These are phyloP conservation scores for Diloba caeruleocephala DNA, from an alignment of 2,888 invertebrate species.

Conservation along the genomic window DNA sequence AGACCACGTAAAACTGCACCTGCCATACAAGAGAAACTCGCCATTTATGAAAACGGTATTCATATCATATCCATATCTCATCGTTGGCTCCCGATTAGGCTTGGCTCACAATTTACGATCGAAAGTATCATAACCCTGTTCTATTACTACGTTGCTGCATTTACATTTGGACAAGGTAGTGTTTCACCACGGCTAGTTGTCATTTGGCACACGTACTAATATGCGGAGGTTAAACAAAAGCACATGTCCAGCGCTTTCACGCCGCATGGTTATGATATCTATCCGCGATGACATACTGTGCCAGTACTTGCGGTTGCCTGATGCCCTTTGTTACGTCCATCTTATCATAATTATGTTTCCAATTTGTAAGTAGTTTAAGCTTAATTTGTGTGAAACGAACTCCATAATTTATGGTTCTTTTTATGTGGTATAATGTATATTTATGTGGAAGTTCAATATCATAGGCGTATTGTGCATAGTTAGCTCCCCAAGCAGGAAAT, in stretches of 20 bases:
- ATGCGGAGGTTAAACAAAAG: slow-evolving; percentile 78
- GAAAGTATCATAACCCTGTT: slow-evolving; percentile 76
- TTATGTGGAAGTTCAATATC: not conserved
- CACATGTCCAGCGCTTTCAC: slow-evolving; percentile 82
- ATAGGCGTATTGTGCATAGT: not conserved
- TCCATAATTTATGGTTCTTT: not conserved
- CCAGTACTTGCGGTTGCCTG: slow-evolving; percentile 62
- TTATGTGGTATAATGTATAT: not conserved
- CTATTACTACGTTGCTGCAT: slow-evolving; percentile 51
- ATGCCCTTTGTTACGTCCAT: slow-evolving; percentile 56
- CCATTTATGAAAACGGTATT: slow-evolving; percentile 87
- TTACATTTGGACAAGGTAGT: slow-evolving; percentile 65
- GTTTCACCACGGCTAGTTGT: slow-evolving; percentile 82
- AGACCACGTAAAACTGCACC: slow-evolving; percentile 81
- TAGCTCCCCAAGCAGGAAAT: slow-evolving; percentile 5
- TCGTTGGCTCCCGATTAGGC: slow-evolving; percentile 63
- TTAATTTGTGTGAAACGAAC: not conserved
- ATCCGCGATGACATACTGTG: slow-evolving; percentile 77
- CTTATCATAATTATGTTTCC: slow-evolving; percentile 57
- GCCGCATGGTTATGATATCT: slow-evolving; percentile 77
- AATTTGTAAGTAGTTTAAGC: slow-evolving; percentile 2
- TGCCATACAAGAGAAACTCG: slow-evolving; percentile 86
- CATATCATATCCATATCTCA: slow-evolving; percentile 65
- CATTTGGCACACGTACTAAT: slow-evolving; percentile 82
- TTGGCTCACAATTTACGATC: slow-evolving; percentile 66